Evolutionary conservation across 2,113 vertebrate genomes (phyloP), one percentile per base, ranked within the genome.

Genomic region (Phalacrocorax carbo): DNA sequence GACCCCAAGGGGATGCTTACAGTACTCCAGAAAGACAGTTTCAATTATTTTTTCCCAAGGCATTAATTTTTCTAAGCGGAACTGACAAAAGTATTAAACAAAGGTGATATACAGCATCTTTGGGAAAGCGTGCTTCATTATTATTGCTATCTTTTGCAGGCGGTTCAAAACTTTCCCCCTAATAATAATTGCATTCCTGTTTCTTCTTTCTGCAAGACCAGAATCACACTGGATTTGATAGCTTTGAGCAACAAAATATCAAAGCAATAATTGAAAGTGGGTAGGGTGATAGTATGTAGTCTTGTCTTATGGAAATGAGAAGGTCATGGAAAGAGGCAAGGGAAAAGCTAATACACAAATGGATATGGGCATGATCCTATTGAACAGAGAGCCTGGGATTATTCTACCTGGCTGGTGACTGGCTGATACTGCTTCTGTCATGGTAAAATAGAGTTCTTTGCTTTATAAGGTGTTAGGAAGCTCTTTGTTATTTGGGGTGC

Each of bases 61-160:
- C 49, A 86, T 90, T 97, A 78, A 95, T 96, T 96, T 97, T 91
- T 96, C 85, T 92, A 93, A 96, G 94, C 40, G 42, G 68, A 96
- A 94, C 65, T 69, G 62, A 93, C 91, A 95, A 96, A 96, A 97
- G 84, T 96, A 94, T 97, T 97, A 96, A 97, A 91, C 78, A 93
- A 95, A 97, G 84, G 82, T 95, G 96, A 93, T 92, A 81, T 71
- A 72, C 5, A 5, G 32, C 90, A 64, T 87, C 51, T 95, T 87
- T 95, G 79, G 77, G 58, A 78, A 91, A 92, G 78, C 52, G 38
- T 90, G 16, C 91, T 86, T 92, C 40, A 14, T 85, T 88, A 20
- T 44, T 87, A 70, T 66, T 83, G 55, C 34, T 75, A 3, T 40
- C 76, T 90, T 92, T 91, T 91, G 62, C 66, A 70, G 13, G 22